Conservation (phyloP, 1,140 invertebrate genomes). For the Sarcophaga peregrina region DNA sequence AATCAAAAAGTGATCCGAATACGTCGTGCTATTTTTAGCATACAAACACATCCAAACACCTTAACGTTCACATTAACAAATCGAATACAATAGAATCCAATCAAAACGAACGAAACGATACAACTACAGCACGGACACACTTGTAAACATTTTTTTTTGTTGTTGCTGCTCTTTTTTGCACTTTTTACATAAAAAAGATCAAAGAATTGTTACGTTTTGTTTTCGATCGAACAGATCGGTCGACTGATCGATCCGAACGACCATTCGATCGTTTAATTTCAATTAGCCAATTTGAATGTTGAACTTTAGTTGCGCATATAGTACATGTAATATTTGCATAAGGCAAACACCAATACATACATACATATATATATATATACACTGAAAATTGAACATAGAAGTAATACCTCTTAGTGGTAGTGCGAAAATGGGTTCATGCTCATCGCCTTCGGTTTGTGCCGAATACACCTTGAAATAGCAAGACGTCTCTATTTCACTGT, state of each 20-base stretch:
- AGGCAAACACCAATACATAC: neutral
- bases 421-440: slow-evolving; percentile 64
- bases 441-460: slow-evolving; percentile 62
- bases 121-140: neutral
- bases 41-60: neutral
- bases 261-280: neutral
- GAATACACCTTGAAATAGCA: slow-evolving; percentile 66
- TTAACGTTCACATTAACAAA: neutral
- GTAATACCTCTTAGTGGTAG: slow-evolving; percentile 63
- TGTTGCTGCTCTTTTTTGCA: too few species aligned
- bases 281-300: neutral
- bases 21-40: slow-evolving; percentile 42
- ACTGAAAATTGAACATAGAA: neutral
- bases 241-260: neutral
- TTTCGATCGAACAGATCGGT: neutral
- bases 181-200: neutral
- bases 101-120: neutral
- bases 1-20: slow-evolving; percentile 11
- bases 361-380: neutral
- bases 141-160: neutral
- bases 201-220: neutral
- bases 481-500: slow-evolving; percentile 63
- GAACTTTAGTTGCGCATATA: neutral
- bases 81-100: slow-evolving; percentile 32
- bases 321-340: neutral